These are phyloP conservation scores for Scalopus aquaticus DNA, from an alignment of 2,113 vertebrate species.

Conservation along the genomic window DNA sequence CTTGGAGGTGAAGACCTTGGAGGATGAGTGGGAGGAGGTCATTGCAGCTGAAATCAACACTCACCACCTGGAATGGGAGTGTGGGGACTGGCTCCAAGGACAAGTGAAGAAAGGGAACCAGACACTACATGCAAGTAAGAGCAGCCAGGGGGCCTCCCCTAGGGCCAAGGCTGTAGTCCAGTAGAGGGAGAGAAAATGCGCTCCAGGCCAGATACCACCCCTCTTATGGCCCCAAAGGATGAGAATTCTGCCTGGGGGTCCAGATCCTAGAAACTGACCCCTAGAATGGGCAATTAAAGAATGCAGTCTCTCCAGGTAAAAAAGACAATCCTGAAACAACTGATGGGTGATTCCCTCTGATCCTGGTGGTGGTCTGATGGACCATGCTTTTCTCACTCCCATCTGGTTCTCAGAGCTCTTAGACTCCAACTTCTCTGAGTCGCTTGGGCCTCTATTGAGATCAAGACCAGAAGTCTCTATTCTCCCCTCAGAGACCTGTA, in stretches of 20 bases:
- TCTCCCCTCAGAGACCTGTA: background rate
- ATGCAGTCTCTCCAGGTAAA: too few relatives aligned
- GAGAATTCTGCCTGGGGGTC: background rate
- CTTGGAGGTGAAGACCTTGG: too few relatives aligned
- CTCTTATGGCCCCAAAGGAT: too few relatives aligned
- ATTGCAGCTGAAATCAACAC: too few relatives aligned
- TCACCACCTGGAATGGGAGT: accelerated
- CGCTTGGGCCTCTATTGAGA: background rate
- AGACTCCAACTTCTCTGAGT: too few relatives aligned
- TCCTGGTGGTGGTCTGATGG: background rate
- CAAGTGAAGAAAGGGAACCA: background rate
- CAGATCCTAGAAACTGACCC: background rate
- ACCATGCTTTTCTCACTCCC: background rate
- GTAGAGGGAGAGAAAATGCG: background rate
- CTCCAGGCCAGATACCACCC: background rate
- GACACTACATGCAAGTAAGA: too few relatives aligned
- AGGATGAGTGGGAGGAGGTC: too few relatives aligned
- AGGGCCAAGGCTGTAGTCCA: accelerated
- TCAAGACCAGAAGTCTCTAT: too few relatives aligned
- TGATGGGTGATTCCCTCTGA: accelerated
- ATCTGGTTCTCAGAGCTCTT: too few relatives aligned
- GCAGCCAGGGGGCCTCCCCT: accelerated
- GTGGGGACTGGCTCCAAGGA: background rate
- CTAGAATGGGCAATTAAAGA: too few relatives aligned
- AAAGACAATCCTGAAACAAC: background rate